A percentile compares a stretch with the other conserved stretches of the same genome.
These are phyloP conservation scores for Corapipo altera DNA, from an alignment of 2,113 vertebrate species.

Conservation along the genomic window DNA sequence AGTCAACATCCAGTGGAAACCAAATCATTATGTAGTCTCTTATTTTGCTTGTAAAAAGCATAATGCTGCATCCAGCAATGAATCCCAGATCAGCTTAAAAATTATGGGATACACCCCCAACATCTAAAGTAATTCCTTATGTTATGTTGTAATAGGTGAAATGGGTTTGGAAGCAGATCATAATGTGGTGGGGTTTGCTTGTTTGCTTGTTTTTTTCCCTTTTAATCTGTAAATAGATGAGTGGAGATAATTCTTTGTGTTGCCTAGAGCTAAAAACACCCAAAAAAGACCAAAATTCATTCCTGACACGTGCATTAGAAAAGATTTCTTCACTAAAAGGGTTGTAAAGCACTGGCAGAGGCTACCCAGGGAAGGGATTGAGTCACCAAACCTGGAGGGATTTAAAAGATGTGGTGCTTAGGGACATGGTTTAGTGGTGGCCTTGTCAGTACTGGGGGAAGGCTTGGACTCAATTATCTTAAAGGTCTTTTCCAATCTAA, in stretches of 20 bases:
- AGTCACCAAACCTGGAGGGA: neutral
- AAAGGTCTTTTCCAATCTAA: neutral
- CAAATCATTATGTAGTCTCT: neutral
- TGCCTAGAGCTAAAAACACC: neutral
- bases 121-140: neutral
- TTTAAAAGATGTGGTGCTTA: neutral
- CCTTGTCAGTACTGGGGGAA: neutral
- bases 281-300: neutral
- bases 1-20: slow-evolving; percentile 33
- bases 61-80: neutral
- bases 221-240: neutral
- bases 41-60: neutral
- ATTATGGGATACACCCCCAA: neutral
- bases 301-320: neutral
- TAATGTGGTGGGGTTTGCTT: neutral
- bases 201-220: neutral
- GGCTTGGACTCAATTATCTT: neutral
- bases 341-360: neutral
- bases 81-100: neutral
- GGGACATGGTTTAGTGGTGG: neutral
- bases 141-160: neutral
- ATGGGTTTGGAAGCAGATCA: neutral
- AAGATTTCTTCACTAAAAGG: neutral
- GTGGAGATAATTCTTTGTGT: neutral
- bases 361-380: neutral